A percentile compares a stretch with the other conserved stretches of the same genome.
phyloP scores from a whole-genome alignment of 2,888 invertebrate species.

The Heliconius sara region DNA sequence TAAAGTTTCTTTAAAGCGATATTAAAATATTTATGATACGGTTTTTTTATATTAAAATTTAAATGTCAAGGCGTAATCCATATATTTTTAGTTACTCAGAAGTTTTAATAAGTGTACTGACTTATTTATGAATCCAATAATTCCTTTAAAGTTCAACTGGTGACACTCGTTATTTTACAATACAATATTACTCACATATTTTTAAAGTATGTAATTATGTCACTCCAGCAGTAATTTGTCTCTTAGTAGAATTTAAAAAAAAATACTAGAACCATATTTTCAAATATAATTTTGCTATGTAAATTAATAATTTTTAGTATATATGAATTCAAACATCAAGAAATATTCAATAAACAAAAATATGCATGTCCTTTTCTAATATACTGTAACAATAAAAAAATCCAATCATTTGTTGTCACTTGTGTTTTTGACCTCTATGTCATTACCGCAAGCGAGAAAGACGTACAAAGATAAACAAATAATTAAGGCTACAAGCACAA shows the following conservation, averaged over 20 bases:
- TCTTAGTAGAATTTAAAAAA: not conserved
- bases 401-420: no score
- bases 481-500: not conserved
- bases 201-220: not conserved
- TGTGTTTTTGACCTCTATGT: not conserved
- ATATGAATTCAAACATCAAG: no score
- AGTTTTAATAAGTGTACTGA: not conserved
- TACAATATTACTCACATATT: not conserved
- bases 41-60: not conserved
- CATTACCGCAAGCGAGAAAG: not conserved
- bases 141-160: not conserved
- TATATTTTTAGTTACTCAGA: conserved; percentile 3
- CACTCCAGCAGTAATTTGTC: not conserved
- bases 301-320: no score
- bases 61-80: not conserved
- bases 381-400: not conserved
- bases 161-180: not conserved
- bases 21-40: not conserved
- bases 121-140: not conserved
- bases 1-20: no score
- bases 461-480: not conserved
- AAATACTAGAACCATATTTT: not conserved
- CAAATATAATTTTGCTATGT: not conserved
- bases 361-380: not conserved
- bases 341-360: not conserved